phyloP scores from a whole-genome alignment of 2,113 vertebrate genomes.

The Melanocharis versteri region DNA sequence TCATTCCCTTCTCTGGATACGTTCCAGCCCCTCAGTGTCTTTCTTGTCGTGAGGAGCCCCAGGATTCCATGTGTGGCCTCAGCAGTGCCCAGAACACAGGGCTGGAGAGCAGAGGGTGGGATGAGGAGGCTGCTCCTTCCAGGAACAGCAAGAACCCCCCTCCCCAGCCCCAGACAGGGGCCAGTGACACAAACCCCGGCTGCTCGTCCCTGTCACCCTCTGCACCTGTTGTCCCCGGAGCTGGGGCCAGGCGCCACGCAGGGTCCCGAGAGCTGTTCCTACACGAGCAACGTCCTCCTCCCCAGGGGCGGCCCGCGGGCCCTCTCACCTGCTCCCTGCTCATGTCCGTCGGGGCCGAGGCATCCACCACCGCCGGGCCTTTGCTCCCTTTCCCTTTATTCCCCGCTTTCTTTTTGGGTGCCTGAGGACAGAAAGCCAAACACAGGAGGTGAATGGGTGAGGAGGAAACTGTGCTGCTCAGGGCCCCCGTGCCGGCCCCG shows the following conservation, averaged over 20 bases:
- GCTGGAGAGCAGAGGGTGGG: background rate
- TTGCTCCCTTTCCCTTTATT: constrained; percentile 66
- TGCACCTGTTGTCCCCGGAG: background rate
- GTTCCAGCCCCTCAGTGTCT: background rate
- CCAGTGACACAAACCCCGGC: background rate
- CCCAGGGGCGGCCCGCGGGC: background rate
- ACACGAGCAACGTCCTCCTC: accelerated
- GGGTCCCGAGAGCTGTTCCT: background rate
- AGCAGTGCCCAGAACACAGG: background rate
- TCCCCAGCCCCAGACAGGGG: background rate
- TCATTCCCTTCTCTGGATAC: accelerated
- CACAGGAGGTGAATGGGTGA: accelerated
- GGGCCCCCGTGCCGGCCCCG: too few species aligned
- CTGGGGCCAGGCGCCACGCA: background rate
- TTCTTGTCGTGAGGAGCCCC: accelerated
- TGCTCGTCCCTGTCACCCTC: background rate
- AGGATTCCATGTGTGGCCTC: background rate
- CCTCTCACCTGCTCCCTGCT: constrained; percentile 85
- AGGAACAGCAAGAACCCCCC: background rate
- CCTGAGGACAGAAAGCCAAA: constrained; percentile 63
- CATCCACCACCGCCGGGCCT: constrained; percentile 73
- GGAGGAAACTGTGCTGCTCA: accelerated
- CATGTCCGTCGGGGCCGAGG: constrained; percentile 78
- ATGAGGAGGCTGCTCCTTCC: background rate
- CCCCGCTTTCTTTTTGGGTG: constrained; percentile 74